Base-by-base conservation (phyloP, 1,140 invertebrate genomes). In the Caenorhabditis briggsae region DNA sequence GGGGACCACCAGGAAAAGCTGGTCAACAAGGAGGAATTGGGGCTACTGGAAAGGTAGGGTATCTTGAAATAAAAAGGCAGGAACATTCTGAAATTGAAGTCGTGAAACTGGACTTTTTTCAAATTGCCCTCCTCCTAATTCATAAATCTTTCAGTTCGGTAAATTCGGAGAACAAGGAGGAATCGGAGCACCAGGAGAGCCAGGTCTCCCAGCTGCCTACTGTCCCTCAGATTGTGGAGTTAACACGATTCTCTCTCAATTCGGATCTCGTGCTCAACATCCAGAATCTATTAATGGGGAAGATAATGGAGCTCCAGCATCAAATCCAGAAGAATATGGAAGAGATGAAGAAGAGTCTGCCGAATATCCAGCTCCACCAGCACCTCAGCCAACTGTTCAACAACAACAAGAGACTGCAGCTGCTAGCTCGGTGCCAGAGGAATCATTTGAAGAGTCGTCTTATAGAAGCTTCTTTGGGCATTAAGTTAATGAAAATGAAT, bases 211-310 rank as follows among this genome's bases (percentile, higher is more conserved):
- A n/a, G 82, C 82, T 33, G 55, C 86, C 23, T 88, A 88, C 53
- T 88, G 88, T 53, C 88, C 88, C 33, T 88, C 88, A 3, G 88
- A 88, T 85, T 88, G 88, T 74, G 88, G 88, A 41, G 88, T 88
- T 14, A 87, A 85, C 53, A 85, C 74, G 12, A 88, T 88, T 74
- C 56, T 88, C 25, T 88, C 88, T 33, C 82, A 58, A 61, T 59
- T 84, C 59, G 61, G 61, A 55, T 14, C 50, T 56, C 50, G 84
- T 53, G 48, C 48, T 70, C 46, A 59, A 74, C 46, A 61, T 23
- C 56, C 59, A 46, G 33, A 85, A 78, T 78, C 70, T 9, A 78
- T 78, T 2, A 78, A 78, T 50, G 70, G 70, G 50, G 70, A 78
- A 23, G 70, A 78, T 41, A 78, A 78, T 78, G 70, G 70, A 78